Conservation (phyloP, 2,888 invertebrate species). For the Luperina testacea region DNA sequence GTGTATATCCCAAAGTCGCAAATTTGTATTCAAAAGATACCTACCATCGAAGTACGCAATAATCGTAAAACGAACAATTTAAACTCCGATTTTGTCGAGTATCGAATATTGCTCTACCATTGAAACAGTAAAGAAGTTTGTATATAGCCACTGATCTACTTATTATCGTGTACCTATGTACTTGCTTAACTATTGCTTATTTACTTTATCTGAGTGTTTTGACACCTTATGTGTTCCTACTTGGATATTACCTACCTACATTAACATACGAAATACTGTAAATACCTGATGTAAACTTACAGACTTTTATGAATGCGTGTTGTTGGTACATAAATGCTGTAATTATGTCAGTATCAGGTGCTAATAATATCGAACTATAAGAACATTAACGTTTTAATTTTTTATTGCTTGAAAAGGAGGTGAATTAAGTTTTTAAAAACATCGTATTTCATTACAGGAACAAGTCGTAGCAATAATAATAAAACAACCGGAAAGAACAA, state of each 20-base stretch:
- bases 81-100: conserved; percentile 85
- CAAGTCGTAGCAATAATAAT: conserved; percentile 32
- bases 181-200: conserved; percentile 48
- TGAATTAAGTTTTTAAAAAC: not conserved
- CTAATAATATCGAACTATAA: not conserved
- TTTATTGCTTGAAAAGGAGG: not conserved
- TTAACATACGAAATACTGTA: not conserved
- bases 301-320: not conserved
- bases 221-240: conserved; percentile 29
- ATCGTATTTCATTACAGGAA: conserved; percentile 13
- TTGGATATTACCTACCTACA: conserved; percentile 1
- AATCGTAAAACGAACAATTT: conserved; percentile 87
- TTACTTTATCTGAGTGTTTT: conserved; percentile 50
- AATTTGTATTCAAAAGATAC: conserved; percentile 87
- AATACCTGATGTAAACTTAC: not conserved
- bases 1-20: conserved; percentile 78
- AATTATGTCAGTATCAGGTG: not conserved
- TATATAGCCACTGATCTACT: conserved; percentile 60
- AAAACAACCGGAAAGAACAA: conserved; percentile 57
- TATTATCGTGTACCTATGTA: conserved; percentile 37
- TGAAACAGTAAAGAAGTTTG: conserved; percentile 72
- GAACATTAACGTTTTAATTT: too few species aligned
- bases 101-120: conserved; percentile 77
- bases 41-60: conserved; percentile 84
- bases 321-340: not conserved